Evolutionary conservation across 1,140 invertebrate genomes (phyloP).

Genomic region (Chrysopa pallens): DNA sequence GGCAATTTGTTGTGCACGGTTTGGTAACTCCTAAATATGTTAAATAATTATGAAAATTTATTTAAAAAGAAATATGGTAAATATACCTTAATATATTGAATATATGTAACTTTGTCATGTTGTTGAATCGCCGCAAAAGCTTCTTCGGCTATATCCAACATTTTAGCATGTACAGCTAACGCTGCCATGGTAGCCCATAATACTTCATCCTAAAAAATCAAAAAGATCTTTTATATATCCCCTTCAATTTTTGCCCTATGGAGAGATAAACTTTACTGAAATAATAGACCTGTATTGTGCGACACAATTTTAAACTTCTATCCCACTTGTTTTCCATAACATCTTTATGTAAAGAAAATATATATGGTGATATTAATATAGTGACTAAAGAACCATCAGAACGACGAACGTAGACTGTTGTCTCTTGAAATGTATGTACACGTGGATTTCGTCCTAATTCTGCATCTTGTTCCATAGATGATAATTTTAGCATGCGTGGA

Average conservation of each 20-base stretch:
- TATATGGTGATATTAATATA: slow-evolving; percentile 31
- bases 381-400: slow-evolving; percentile 34
- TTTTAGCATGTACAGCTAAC: slow-evolving; percentile 53
- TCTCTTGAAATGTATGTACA: slow-evolving; percentile 60
- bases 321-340: slow-evolving; percentile 49
- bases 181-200: slow-evolving; percentile 84
- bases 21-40: slow-evolving; percentile 25
- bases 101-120: slow-evolving; percentile 81
- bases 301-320: slow-evolving; percentile 14
- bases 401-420: slow-evolving; percentile 39
- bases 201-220: slow-evolving; percentile 47
- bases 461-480: slow-evolving; percentile 25
- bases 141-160: slow-evolving; percentile 69
- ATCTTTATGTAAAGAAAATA: slow-evolving; percentile 27
- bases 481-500: slow-evolving; percentile 38
- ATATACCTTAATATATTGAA: slow-evolving; percentile 61
- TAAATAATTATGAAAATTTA: not conserved
- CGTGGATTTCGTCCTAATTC: slow-evolving; percentile 68
- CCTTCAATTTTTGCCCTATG: no score
- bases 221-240: no score
- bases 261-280: no score
- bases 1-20: slow-evolving; percentile 46
- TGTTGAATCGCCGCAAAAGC: slow-evolving; percentile 83
- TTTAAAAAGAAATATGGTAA: not conserved
- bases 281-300: slow-evolving; percentile 8